Conservation (phyloP, 2,113 vertebrate genomes). For the Atrichornis clamosus region DNA sequence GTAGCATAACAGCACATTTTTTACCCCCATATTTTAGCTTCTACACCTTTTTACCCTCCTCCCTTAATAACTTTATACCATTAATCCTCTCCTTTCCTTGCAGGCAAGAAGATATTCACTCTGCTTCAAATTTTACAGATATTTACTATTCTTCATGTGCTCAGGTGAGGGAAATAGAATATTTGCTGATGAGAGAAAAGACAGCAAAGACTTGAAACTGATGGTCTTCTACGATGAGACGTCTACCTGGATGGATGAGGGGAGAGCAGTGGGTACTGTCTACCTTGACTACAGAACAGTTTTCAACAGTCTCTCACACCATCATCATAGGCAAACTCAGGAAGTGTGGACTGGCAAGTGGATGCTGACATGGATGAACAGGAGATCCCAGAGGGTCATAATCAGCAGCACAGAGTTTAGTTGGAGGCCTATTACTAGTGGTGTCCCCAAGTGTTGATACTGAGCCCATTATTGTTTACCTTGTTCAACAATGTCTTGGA, state of each 20-base stretch:
- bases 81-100: neutral
- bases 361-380: neutral
- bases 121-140: neutral
- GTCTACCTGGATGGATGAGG: neutral
- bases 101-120: neutral
- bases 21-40: neutral
- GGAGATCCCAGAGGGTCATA: neutral
- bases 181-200: neutral
- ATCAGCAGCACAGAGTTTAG: neutral
- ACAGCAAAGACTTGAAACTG: neutral
- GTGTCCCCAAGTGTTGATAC: neutral
- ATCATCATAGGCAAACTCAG: neutral
- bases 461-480: neutral
- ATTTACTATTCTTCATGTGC: neutral
- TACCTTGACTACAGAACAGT: neutral
- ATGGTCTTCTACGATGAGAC: neutral
- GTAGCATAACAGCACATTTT: neutral
- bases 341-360: neutral
- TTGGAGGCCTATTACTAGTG: neutral
- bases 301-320: neutral
- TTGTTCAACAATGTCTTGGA: neutral
- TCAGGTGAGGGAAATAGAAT: neutral
- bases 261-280: neutral
- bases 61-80: neutral
- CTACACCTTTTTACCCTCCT: neutral